Evolutionary conservation across 2,113 vertebrate genomes (phyloP).

Genomic region (Paradoxurus hermaphroditus): DNA sequence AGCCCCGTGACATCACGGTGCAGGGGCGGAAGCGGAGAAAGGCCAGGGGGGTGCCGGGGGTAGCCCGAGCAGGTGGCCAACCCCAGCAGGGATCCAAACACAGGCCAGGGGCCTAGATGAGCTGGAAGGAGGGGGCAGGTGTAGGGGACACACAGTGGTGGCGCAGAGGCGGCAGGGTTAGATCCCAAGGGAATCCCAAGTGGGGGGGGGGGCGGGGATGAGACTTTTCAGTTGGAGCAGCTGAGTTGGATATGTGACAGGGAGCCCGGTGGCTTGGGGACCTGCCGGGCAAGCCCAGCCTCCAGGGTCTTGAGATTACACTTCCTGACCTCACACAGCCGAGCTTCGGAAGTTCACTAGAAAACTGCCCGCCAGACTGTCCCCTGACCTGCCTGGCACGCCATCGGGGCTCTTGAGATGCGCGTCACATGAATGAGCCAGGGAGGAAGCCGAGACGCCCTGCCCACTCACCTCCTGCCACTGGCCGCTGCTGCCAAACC

Average conservation of each 20-base stretch:
- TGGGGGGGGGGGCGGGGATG: too few relatives aligned
- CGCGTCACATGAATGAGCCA: not conserved
- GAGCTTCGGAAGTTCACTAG: not conserved
- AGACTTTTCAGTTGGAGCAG: not conserved
- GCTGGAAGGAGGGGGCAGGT: not conserved
- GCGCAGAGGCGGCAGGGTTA: not conserved
- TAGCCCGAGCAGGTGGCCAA: not conserved
- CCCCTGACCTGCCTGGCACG: not conserved
- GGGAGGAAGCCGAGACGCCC: not conserved
- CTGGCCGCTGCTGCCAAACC: not conserved
- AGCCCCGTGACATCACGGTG: not conserved
- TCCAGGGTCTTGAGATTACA: not conserved
- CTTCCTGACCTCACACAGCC: not conserved
- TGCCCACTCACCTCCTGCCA: not conserved
- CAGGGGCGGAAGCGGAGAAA: not conserved
- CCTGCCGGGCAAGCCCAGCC: not conserved
- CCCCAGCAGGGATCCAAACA: not conserved
- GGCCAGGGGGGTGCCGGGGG: not conserved
- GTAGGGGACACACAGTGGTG: not conserved
- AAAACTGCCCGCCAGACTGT: not conserved
- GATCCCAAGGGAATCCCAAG: not conserved
- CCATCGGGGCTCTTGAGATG: not conserved
- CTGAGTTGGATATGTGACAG: not conserved
- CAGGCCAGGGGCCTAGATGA: not conserved
- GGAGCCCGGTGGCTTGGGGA: not conserved